Base-by-base conservation (phyloP, 2,113 vertebrate genomes). In the Rostratula benghalensis region DNA sequence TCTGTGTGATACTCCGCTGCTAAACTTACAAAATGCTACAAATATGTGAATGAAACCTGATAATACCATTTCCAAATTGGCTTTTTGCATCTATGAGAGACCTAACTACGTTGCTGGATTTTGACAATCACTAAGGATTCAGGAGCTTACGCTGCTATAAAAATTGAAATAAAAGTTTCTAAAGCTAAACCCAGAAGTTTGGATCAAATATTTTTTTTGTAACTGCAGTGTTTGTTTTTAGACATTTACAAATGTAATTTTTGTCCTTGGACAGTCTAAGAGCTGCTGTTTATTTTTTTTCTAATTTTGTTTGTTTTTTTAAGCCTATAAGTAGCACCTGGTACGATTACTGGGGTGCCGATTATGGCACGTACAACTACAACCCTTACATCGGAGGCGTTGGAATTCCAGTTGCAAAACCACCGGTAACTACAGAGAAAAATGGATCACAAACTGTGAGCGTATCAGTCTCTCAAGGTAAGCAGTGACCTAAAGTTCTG, bases 301-400 rank as follows among this genome's bases (percentile, higher is more conserved):
- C 0, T 25, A 57, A 20, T 69, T 79, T 65, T 70, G 4, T 88
- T 97, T 75, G 50, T 45, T 20, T 93, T 93, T 87, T 90, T 77
- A 97, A 99, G 99, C 99, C 99, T 61, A 99, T 99, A 97, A 99
- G 99, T 98, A 99, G 99, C 97, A 99, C 99, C 9, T 99, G 99
- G 99, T 99, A 99, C 27, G 99, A 99, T 97, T 99, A 99, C 96
- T 99, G 99, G 99, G 99, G 99, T 67, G 98, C 99, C 28, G 99
- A 99, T 97, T 99, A 99, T 90, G 99, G 99, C 39, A 99, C 99
- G 7, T 99, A 99, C 90, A 99, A 99, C 95, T 99, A 99, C 97
- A 99, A 99, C 95, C 99, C 99, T 24, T 99, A 99, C 92, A 99
- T 99, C 65, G 99, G 99, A 77, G 99, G 99, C 5, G 98, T 99